Percentiles rank a stretch among this genome's conserved stretches.
phyloP scores from a whole-genome alignment of 2,888 invertebrate species.

The Urechis unicinctus region DNA sequence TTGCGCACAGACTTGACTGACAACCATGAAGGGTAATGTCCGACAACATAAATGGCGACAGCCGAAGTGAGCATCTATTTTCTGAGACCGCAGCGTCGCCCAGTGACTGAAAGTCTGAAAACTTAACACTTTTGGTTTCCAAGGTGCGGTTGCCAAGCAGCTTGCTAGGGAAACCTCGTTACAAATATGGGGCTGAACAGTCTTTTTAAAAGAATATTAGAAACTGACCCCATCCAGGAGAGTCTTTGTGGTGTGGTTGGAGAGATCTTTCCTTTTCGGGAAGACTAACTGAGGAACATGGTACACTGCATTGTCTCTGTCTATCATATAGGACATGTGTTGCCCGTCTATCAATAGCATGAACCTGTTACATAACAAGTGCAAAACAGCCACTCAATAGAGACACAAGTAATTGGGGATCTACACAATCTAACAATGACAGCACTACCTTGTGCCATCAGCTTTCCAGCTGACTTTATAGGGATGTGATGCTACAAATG shows the following conservation, averaged over 20 bases:
- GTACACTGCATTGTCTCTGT: constrained; percentile 87
- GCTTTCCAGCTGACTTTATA: constrained; percentile 99
- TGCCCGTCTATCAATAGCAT: constrained; percentile 90
- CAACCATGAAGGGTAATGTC: too few relatives aligned
- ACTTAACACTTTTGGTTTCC: too few relatives aligned
- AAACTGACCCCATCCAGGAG: constrained; percentile 83
- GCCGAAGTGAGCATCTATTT: too few relatives aligned
- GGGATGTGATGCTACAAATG: constrained; percentile 68
- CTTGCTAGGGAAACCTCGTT: too few relatives aligned
- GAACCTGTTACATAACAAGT: constrained; percentile 59
- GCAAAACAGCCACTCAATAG: background rate
- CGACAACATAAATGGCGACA: too few relatives aligned
- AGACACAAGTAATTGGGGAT: background rate
- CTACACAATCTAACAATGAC: constrained; percentile 6
- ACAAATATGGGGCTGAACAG: too few relatives aligned
- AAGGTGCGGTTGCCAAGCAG: too few relatives aligned
- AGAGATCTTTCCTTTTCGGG: constrained; percentile 67
- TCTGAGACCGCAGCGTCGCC: too few relatives aligned
- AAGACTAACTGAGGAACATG: constrained; percentile 76
- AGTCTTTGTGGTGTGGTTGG: constrained; percentile 69
- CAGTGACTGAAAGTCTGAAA: too few relatives aligned
- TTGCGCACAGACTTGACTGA: too few relatives aligned
- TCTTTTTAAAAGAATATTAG: too few relatives aligned
- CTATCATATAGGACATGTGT: constrained; percentile 83
- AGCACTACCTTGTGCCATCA: constrained; percentile 78